A percentile compares a stretch with the other conserved stretches of the same genome.
These are phyloP conservation scores for Pantherophis vulpinus DNA, from an alignment of 2,797 vertebrate species.

Conservation along the genomic window DNA sequence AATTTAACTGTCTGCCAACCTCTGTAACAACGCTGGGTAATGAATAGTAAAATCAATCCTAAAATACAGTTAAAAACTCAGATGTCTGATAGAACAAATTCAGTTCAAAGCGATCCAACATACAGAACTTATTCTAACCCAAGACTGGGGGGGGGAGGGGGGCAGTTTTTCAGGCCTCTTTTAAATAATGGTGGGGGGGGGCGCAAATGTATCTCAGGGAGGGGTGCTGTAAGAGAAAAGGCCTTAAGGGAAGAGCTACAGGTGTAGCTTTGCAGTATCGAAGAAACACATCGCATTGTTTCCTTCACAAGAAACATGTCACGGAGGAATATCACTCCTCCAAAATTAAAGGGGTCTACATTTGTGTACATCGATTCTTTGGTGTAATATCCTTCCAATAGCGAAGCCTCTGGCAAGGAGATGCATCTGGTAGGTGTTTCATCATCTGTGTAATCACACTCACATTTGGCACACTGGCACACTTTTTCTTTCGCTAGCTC, in stretches of 20 bases:
- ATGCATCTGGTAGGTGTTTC: not conserved
- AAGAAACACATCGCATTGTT: too few relatives aligned
- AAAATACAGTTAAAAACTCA: not conserved
- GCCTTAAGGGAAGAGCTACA: not conserved
- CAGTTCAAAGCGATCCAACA: not conserved
- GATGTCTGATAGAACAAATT: not conserved
- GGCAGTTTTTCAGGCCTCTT: not conserved
- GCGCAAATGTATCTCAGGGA: not conserved
- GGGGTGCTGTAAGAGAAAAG: not conserved
- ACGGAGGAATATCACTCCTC: not conserved
- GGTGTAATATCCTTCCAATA: not conserved
- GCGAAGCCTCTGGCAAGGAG: not conserved
- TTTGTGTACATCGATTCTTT: not conserved
- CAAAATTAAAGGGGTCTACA: not conserved
- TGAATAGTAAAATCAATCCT: not conserved
- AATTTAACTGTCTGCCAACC: not conserved
- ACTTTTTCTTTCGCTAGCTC: not conserved
- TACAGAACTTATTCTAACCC: not conserved
- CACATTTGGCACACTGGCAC: not conserved
- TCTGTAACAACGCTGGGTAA: not conserved
- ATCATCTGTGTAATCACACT: not conserved
- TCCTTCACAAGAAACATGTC: not conserved
- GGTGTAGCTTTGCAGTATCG: not conserved
- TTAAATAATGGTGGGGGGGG: not conserved
- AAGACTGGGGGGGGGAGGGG: rapidly evolving